phyloP scores from a whole-genome alignment of 2,888 invertebrate genomes.

The Lissonota sp. region DNA sequence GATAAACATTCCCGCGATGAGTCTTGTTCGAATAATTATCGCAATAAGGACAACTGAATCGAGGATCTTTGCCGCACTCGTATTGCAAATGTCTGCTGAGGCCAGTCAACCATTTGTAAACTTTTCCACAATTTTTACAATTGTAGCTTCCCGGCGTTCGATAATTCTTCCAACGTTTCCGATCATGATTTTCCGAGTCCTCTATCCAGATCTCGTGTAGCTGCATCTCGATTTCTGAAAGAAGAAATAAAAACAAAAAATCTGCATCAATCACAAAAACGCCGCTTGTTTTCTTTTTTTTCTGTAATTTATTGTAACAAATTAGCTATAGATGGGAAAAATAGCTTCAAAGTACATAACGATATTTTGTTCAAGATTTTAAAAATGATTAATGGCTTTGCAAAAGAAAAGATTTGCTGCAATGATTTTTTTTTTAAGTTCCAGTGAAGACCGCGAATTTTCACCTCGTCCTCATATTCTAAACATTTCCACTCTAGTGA shows the following conservation, averaged over 20 bases:
- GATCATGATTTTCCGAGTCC: not conserved
- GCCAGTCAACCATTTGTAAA: constrained; percentile 53
- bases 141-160: constrained; percentile 42
- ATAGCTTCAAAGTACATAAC: too few relatives aligned
- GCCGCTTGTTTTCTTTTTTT: too few relatives aligned
- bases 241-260: not conserved
- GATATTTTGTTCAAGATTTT: too few relatives aligned
- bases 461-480: constrained; percentile 73
- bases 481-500: not conserved
- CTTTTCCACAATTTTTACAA: constrained; percentile 54
- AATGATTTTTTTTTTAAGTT: too few relatives aligned
- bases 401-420: too few relatives aligned
- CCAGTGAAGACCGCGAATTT: too few relatives aligned
- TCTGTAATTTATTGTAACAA: too few relatives aligned
- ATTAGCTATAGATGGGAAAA: too few relatives aligned
- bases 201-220: constrained; percentile 3
- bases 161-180: constrained; percentile 24
- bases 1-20: constrained; percentile 60
- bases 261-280: constrained; percentile 18
- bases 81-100: constrained; percentile 72
- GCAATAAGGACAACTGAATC: constrained; percentile 76
- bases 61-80: constrained; percentile 81
- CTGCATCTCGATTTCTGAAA: constrained; percentile 37
- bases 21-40: constrained; percentile 68
- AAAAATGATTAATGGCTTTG: too few relatives aligned